Conservation (phyloP, 2,888 invertebrate genomes). For the Druceiella hillmani region DNA sequence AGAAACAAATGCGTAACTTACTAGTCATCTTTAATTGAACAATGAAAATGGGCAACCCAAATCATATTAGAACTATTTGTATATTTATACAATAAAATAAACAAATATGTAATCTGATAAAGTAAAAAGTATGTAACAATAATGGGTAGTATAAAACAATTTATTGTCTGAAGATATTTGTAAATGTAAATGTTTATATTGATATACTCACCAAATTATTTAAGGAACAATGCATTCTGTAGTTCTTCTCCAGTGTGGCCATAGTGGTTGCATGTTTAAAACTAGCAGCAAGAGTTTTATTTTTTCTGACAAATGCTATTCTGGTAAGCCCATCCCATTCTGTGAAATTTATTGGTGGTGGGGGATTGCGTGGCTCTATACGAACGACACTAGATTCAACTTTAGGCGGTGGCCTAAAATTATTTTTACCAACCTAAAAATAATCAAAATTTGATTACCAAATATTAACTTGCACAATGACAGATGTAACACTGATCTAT, state of each 20-base stretch:
- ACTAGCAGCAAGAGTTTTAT: constrained; percentile 88
- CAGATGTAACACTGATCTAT: too few species aligned
- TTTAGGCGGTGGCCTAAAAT: constrained; percentile 97
- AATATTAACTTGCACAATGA: too few species aligned
- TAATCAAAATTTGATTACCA: constrained; percentile 20
- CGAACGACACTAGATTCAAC: constrained; percentile 98
- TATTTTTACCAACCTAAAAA: constrained; percentile 88
- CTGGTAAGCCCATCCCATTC: constrained; percentile 99
- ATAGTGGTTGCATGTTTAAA: constrained; percentile 85
- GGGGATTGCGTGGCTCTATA: constrained; percentile 95
- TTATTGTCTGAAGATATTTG: too few species aligned
- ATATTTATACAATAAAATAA: too few species aligned
- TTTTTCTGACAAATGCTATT: constrained; percentile 92
- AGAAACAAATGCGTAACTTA: too few species aligned
- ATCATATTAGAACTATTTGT: too few species aligned
- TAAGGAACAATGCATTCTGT: constrained; percentile 80
- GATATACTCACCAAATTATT: constrained; percentile 73
- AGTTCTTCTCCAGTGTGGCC: constrained; percentile 86
- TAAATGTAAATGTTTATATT: too few species aligned
- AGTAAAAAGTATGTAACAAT: too few species aligned
- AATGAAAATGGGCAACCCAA: too few species aligned
- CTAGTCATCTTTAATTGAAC: too few species aligned
- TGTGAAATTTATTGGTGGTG: constrained; percentile 90
- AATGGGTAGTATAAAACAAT: too few species aligned
- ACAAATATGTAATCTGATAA: too few species aligned